phyloP scores from a whole-genome alignment of 2,888 invertebrate genomes.

The Trachelus tabidus region DNA sequence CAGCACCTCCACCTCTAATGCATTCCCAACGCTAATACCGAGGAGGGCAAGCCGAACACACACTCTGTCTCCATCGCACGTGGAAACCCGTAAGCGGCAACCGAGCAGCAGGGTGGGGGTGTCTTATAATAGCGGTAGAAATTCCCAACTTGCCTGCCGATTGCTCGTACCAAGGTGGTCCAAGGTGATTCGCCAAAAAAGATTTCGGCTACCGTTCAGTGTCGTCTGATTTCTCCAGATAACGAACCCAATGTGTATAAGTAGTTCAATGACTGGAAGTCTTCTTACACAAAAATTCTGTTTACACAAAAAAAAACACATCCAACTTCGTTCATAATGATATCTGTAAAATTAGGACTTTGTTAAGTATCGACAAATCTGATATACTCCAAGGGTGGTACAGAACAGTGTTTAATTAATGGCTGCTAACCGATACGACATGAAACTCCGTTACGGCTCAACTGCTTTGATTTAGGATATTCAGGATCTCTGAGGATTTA shows the following conservation, averaged over 20 bases:
- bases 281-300: background rate
- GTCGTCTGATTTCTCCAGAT: background rate
- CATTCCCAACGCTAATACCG: slow-evolving; percentile 55
- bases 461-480: background rate
- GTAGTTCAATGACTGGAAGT: background rate
- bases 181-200: slow-evolving; percentile 4
- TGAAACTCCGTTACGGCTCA: background rate
- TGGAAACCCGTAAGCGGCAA: slow-evolving; percentile 46
- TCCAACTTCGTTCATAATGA: background rate
- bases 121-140: slow-evolving; percentile 34
- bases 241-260: background rate
- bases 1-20: slow-evolving; percentile 49
- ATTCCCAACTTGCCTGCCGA: slow-evolving; percentile 29
- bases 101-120: slow-evolving; percentile 16
- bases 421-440: slow-evolving; percentile 32
- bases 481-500: background rate
- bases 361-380: background rate
- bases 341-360: background rate
- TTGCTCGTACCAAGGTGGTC: slow-evolving; percentile 32
- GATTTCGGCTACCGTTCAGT: background rate
- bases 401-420: slow-evolving; percentile 35
- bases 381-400: background rate
- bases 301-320: background rate
- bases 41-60: slow-evolving; percentile 14
- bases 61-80: slow-evolving; percentile 50